Conservation (phyloP, 2,797 vertebrate species). For the Yasuhikotakia modesta region DNA sequence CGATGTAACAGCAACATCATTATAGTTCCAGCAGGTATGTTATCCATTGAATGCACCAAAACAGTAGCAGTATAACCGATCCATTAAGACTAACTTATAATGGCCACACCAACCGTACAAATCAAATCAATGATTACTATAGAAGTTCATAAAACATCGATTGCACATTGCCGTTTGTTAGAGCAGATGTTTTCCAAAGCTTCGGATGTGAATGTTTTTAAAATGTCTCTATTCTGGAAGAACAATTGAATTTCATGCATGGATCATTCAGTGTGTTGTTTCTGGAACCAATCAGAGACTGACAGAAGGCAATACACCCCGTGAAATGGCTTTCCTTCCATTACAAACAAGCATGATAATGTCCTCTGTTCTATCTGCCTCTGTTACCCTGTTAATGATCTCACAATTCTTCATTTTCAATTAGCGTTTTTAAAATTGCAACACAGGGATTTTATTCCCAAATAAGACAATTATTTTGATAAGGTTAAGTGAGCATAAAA, state of each 20-base stretch:
- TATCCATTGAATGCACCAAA: neutral
- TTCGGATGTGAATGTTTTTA: neutral
- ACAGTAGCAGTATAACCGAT: neutral
- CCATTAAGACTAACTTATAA: neutral
- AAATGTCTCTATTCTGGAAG: neutral
- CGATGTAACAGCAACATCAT: neutral
- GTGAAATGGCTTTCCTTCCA: slow-evolving; percentile 58
- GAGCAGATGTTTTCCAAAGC: neutral
- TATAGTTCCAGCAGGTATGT: neutral
- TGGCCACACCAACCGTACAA: neutral
- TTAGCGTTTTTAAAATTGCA: slow-evolving; percentile 65
- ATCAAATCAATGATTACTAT: neutral
- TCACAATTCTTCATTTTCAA: slow-evolving; percentile 63
- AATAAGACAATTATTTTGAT: slow-evolving; percentile 56
- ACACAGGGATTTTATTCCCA: slow-evolving; percentile 46
- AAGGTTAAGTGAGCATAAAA: slow-evolving; percentile 66
- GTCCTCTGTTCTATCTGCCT: slow-evolving; percentile 61
- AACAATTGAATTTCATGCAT: slow-evolving; percentile 14
- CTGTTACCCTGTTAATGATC: slow-evolving; percentile 55
- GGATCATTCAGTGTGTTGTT: neutral
- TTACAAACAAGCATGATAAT: slow-evolving; percentile 53
- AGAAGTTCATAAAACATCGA: neutral
- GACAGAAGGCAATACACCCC: slow-evolving; percentile 48
- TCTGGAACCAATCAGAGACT: slow-evolving; percentile 6
- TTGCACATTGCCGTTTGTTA: neutral